These are phyloP conservation scores for Sarcophaga rosellei DNA, from an alignment of 2,888 invertebrate species.

Conservation along the genomic window DNA sequence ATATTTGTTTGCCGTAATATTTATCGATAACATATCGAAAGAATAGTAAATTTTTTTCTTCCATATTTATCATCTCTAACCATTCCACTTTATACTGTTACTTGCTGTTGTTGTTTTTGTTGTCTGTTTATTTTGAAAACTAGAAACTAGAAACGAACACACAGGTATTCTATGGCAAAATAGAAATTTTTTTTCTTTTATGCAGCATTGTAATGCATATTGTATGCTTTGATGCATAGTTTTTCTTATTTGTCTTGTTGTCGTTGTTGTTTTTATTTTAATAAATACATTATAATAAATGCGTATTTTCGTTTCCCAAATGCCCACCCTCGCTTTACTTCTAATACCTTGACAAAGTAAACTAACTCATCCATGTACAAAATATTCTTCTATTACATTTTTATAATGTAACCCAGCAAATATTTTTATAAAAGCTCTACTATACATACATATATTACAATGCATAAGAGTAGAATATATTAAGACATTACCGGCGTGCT, in stretches of 20 bases:
- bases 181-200: background rate
- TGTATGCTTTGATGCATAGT: background rate
- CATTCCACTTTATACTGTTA: no score
- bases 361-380: background rate
- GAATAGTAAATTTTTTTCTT: no score
- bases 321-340: no score
- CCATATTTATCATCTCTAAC: no score
- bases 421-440: background rate
- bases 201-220: no score
- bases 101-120: background rate
- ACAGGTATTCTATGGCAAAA: background rate
- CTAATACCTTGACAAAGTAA: background rate
- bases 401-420: background rate
- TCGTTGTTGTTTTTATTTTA: no score
- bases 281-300: no score
- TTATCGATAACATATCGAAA: slow-evolving; percentile 47
- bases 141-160: background rate
- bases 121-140: background rate
- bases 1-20: slow-evolving; percentile 65
- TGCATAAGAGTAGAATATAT: no score
- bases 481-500: no score
- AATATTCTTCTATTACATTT: background rate
- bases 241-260: background rate
- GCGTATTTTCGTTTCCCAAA: no score
- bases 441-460: no score